Base-by-base conservation (phyloP, 2,888 invertebrate genomes). In the Hydrotaea diabolus region DNA sequence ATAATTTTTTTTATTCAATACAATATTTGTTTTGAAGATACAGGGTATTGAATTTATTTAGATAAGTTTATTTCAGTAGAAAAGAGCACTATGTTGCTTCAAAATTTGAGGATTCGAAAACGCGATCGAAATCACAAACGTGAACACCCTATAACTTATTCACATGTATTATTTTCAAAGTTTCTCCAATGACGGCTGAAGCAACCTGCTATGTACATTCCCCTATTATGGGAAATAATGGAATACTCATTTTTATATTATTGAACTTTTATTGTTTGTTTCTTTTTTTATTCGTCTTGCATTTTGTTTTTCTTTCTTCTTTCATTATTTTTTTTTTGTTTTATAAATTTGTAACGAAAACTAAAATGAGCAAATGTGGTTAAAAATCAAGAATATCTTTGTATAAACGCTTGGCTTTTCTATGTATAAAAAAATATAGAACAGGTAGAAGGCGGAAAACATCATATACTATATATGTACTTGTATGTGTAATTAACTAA, bases 321-420 rank as follows among this genome's bases (percentile, higher is more conserved):
- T 17, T 26, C 17, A 31, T 62, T 62, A n/a, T 69, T 69, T 23
- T 69, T 19, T 43, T 19, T 17, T 11, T 21, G 39, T 46, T 69
- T 46, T 23, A 69, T 69, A 69, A 69, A 69, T 19, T 21, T 69
- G 36, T 69, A 69, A 69, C 69, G 69, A 69, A 69, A 66, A 46
- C 21, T 46, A 69, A 9, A 21, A 69, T 69, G 69, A 69, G 69
- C 46, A 69, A 46, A 43, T 2, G 17, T 23, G 13, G 15, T 0
- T 26, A 59, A 59, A 3, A 59, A 57, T 57, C 23, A 59, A 59
- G 17, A 43, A 46, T 23, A 46, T n/a, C 11, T 19, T 69, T 23
- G 46, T 21, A 13, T 3, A 7, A 21, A 21, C 23, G 46, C 3
- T 17, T 31, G n/a, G 36, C n/a, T 64, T 36, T 64, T 36, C 17